Percentiles rank a stretch among this genome's conserved stretches.
These are phyloP conservation scores for Thalpophila matura DNA, from an alignment of 2,888 invertebrate species.

Conservation along the genomic window DNA sequence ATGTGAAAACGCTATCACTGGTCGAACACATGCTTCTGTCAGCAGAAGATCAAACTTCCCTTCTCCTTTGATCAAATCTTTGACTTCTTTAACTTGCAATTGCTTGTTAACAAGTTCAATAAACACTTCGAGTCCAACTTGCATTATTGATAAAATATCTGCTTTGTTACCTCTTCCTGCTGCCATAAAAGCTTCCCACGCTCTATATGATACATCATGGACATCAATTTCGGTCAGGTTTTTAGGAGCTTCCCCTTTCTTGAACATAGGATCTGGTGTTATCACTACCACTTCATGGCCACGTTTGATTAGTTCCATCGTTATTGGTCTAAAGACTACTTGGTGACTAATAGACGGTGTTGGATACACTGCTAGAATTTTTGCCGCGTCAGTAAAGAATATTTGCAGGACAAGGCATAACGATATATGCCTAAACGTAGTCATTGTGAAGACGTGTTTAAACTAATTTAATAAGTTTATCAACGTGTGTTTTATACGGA, in stretches of 20 bases:
- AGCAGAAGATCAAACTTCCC: slow-evolving; percentile 18
- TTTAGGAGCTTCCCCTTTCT: slow-evolving; percentile 60
- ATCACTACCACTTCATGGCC: slow-evolving; percentile 54
- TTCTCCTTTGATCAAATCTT: slow-evolving; percentile 62
- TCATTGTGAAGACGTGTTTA: slow-evolving; percentile 13
- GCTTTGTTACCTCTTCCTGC: slow-evolving; percentile 31
- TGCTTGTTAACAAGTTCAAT: slow-evolving; percentile 52
- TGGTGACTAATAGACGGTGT: slow-evolving; percentile 35
- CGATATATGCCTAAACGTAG: neutral
- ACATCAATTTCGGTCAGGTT: slow-evolving; percentile 80
- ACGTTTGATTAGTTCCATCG: slow-evolving; percentile 16
- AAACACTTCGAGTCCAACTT: slow-evolving; percentile 24
- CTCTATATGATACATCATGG: slow-evolving; percentile 67
- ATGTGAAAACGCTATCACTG: slow-evolving; percentile 6
- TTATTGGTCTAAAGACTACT: slow-evolving; percentile 36
- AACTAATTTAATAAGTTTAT: slow-evolving; percentile 12
- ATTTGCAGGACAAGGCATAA: slow-evolving; percentile 1
- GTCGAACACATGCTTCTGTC: slow-evolving; percentile 15
- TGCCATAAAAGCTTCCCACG: slow-evolving; percentile 35
- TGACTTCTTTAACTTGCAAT: slow-evolving; percentile 55
- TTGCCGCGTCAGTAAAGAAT: slow-evolving; percentile 15
- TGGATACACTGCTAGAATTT: slow-evolving; percentile 31
- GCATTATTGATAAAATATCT: slow-evolving; percentile 48
- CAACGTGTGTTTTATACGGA: slow-evolving; percentile 25
- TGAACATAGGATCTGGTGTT: slow-evolving; percentile 76